These are phyloP conservation scores for Callimorpha dominula DNA, from an alignment of 2,888 invertebrate species.

Conservation along the genomic window DNA sequence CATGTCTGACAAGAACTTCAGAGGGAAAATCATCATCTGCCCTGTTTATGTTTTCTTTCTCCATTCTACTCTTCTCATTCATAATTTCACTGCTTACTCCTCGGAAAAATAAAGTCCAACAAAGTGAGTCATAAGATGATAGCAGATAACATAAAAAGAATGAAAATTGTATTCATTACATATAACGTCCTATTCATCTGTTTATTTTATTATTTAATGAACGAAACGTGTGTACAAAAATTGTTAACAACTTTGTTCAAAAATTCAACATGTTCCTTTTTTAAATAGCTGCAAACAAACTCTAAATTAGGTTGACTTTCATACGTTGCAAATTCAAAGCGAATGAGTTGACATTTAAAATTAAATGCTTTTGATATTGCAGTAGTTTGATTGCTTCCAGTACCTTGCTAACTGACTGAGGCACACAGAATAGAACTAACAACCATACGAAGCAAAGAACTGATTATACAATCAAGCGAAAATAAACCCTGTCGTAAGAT, in stretches of 20 bases:
- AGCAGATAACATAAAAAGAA: too few relatives aligned
- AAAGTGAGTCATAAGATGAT: too few relatives aligned
- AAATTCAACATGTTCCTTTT: not conserved
- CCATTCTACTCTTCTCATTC: too few relatives aligned
- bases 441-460: conserved; percentile 19
- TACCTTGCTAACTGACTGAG: conserved; percentile 35
- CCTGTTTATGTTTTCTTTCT: too few relatives aligned
- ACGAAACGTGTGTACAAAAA: not conserved
- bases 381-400: conserved; percentile 15
- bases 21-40: too few relatives aligned
- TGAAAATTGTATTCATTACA: too few relatives aligned
- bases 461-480: conserved; percentile 19
- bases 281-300: not conserved
- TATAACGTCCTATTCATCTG: not conserved
- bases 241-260: not conserved
- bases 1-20: too few relatives aligned
- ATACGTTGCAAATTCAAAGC: conserved; percentile 4
- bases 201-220: not conserved
- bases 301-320: not conserved
- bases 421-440: conserved; percentile 18
- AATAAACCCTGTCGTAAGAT: conserved; percentile 2
- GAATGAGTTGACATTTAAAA: conserved; percentile 14
- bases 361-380: conserved; percentile 23
- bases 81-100: too few relatives aligned
- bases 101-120: too few relatives aligned